These are phyloP conservation scores for Octopus sinensis DNA, from an alignment of 1,140 invertebrate species.

Conservation along the genomic window DNA sequence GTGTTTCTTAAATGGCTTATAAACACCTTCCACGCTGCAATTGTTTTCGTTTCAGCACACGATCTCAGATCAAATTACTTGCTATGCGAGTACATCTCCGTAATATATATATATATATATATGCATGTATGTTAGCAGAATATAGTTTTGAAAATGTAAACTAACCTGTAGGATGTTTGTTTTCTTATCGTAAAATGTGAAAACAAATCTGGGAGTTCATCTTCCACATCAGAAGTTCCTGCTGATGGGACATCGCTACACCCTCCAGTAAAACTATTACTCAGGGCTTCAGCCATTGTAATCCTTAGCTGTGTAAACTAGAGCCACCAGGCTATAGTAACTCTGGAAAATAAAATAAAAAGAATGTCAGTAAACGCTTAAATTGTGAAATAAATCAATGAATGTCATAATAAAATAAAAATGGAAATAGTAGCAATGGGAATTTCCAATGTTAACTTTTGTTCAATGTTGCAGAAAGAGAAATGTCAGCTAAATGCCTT, in stretches of 20 bases:
- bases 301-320: not conserved
- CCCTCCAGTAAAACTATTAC: not conserved
- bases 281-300: not conserved
- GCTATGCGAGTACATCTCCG: too few species aligned
- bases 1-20: too few species aligned
- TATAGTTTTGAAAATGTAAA: not conserved
- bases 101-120: not conserved
- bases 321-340: not conserved
- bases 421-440: too few species aligned
- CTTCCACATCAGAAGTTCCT: constrained; percentile 20
- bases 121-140: not conserved
- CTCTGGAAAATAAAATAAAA: not conserved
- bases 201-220: constrained; percentile 15
- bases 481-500: too few species aligned
- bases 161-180: constrained; percentile 34
- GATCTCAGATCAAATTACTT: too few species aligned
- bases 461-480: too few species aligned
- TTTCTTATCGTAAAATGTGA: constrained; percentile 31
- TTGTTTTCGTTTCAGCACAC: too few species aligned
- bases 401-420: too few species aligned
- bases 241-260: constrained; percentile 1
- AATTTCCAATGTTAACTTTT: too few species aligned
- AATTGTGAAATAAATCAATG: too few species aligned
- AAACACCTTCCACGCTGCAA: too few species aligned
- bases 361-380: too few species aligned